Evolutionary conservation across 2,797 vertebrate genomes (phyloP).

Genomic region (Loriculus beryllinus): DNA sequence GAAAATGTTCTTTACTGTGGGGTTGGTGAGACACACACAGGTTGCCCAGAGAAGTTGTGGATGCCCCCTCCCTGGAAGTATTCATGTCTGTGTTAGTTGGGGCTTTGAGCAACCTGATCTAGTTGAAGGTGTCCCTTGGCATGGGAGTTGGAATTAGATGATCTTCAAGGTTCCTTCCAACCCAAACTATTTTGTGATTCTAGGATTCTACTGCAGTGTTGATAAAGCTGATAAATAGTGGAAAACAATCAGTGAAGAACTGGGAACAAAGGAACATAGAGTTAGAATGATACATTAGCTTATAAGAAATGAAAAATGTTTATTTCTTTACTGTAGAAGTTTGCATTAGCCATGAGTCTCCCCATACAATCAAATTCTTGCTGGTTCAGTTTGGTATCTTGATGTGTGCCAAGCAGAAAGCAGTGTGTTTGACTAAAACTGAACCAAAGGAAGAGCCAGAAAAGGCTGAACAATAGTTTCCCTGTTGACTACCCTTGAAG

Average conservation of each 20-base stretch:
- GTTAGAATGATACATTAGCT: not conserved
- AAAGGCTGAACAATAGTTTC: not conserved
- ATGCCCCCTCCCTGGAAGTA: not conserved
- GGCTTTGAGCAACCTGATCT: not conserved
- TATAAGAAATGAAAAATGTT: conserved; percentile 1
- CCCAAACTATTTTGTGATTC: not conserved
- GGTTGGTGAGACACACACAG: not conserved
- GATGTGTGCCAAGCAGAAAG: not conserved
- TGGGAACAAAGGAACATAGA: not conserved
- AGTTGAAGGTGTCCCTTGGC: not conserved
- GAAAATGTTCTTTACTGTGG: not conserved
- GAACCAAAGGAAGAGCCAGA: not conserved
- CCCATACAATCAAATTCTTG: not conserved
- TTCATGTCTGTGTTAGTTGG: not conserved
- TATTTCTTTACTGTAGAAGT: not conserved
- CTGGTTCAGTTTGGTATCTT: not conserved
- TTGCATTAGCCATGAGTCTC: not conserved
- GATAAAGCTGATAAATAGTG: not conserved
- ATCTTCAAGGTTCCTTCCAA: not conserved
- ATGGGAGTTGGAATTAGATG: not conserved
- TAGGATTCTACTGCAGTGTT: not conserved
- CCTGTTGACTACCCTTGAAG: not conserved
- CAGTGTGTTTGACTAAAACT: not conserved
- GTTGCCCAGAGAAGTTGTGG: not conserved
- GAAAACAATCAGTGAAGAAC: not conserved